A percentile compares a stretch with the other conserved stretches of the same genome.
Evolutionary conservation across 2,113 vertebrate species (phyloP).

Genomic region (Phocoena phocoena): DNA sequence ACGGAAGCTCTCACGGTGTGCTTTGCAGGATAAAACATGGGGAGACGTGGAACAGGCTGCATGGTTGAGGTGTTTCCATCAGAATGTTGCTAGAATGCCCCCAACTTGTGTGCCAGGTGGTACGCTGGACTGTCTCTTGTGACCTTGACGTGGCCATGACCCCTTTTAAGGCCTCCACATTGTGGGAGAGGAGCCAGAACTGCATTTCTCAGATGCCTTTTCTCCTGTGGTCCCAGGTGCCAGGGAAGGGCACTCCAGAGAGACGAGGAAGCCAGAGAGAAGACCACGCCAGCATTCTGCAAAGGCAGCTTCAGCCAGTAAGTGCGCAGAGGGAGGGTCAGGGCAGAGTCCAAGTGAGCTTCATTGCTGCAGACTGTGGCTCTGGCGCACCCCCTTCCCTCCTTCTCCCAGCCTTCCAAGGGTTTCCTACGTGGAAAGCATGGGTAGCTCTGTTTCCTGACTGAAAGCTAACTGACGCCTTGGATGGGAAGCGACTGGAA

Average conservation of each 20-base stretch:
- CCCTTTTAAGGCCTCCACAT: not conserved
- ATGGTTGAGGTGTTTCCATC: not conserved
- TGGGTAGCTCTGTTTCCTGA: not conserved
- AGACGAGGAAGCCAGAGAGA: not conserved
- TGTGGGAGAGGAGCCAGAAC: not conserved
- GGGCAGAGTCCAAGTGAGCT: not conserved
- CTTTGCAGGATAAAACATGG: no score
- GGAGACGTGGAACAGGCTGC: not conserved
- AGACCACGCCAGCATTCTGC: not conserved
- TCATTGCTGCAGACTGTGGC: not conserved
- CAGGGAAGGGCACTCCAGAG: not conserved
- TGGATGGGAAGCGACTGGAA: not conserved
- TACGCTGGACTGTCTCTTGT: not conserved
- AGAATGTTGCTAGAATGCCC: not conserved
- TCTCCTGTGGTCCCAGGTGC: not conserved
- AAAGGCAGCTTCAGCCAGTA: not conserved
- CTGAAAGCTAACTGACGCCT: not conserved
- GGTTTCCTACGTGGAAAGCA: not conserved
- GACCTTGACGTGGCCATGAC: not conserved
- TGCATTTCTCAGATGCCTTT: not conserved
- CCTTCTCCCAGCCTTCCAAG: accelerated
- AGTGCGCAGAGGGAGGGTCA: not conserved
- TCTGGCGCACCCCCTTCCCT: not conserved
- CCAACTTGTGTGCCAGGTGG: accelerated
- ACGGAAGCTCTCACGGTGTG: not conserved